Evolutionary conservation across 35 echinoderm and acorn worm genomes (phyloP), one percentile per base, ranked within the genome.

Genomic region (Stichopus chloronotus): DNA sequence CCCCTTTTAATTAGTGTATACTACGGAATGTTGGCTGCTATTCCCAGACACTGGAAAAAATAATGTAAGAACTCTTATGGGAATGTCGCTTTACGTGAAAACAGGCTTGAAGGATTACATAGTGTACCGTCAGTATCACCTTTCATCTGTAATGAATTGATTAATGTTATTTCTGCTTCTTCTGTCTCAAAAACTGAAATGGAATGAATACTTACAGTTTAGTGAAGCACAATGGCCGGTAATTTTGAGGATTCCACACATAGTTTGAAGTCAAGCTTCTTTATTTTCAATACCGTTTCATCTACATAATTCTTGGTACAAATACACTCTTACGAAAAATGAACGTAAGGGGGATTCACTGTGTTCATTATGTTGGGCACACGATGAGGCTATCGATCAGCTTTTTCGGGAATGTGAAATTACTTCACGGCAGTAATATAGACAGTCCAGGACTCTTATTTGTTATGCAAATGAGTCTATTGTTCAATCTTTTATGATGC

Each of bases 251-350:
- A 23, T 65, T 60, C 85, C 85, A 60, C 20, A 7, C 59, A 10
- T 60, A 25, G 17, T 58, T 17, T 87, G 84, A 87, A 3, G 17
- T 12, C 52, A 87, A 43, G 30, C 30, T 65, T 88, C 55, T 55
- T 17, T 59, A 65, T 9, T 88, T 88, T 59, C 55, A 88, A 53
- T 88, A 60, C 59, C 55, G 85, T 20, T 88, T 88, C 20, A 60
- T 59, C 21, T n/a, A 88, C 17, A 58, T 58, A 60, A 88, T 88
- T 19, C 59, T 88, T 11, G 85, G 85, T 0, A 58, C 56, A 6
- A 63, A 87, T 58, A 19, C 16, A 25, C 17, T 52, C 10, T 56
- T 87, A 25, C 25, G 8, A 7, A 53, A 58, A 16, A 86, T 86
- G 84, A 4, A 88, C 21, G 11, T 16, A 88, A 14, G 59, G 85